Base-by-base conservation (phyloP, 2,113 vertebrate genomes). In the Leptodactylus fuscus region DNA sequence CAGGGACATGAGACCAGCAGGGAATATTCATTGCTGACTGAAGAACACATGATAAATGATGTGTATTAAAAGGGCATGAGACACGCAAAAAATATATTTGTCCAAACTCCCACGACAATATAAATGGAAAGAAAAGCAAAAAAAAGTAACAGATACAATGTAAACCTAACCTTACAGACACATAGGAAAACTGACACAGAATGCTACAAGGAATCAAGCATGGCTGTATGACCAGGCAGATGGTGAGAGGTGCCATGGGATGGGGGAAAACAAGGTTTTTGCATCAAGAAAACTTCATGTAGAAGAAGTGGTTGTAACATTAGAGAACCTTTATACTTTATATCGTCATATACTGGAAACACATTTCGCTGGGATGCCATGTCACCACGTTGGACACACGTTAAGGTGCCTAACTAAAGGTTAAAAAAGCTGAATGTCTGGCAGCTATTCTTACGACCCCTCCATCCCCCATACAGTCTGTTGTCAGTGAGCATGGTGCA, bases 1-100 rank as follows among this genome's bases (percentile, higher is more conserved):
- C 41, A 73, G 77, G 75, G 77, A 88, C 78, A 86, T 77, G 82
- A 85, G 73, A 85, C 73, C 82, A 83, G 82, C 70, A 76, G 82
- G 82, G 82, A 83, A 83, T 75, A 83, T 74, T 55, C 49, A 73
- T 75, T 62, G 70, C 53, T 65, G 82, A 75, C 70, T 75, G 75
- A 74, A 83, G 70, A 75, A 60, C 51, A 60, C 16, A 58, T 75
- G 71, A 83, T 83, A 76, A 74, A 75, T 83, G 69, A 62, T 83
- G 27, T 83, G 38, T 34, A 83, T 75, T 83, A 83, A 58, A 55
- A 83, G 69, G 81, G 49, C 81, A 83, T 82, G 81, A 71, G 65
- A 82, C 34, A 51, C 29, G 76, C 34, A 79, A 44, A 55, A 55
- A 73, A 60, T 24, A 29, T 44, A 83, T 38, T 73, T 83, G 34